These are phyloP conservation scores for Falco rusticolus DNA, from an alignment of 2,797 vertebrate genomes.

Conservation along the genomic window DNA sequence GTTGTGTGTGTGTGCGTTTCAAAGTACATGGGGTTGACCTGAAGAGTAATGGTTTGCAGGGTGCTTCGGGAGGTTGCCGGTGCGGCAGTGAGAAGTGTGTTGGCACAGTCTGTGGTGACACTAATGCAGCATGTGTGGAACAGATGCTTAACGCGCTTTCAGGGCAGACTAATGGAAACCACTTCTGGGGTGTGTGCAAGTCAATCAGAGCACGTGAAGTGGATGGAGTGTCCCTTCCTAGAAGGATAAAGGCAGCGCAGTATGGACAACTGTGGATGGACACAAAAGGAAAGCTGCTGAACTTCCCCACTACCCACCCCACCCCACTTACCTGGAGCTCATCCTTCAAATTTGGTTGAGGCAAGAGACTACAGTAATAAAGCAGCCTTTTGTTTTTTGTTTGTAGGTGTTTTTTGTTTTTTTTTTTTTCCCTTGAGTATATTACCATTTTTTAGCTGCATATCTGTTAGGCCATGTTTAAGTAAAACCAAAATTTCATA, in stretches of 20 bases:
- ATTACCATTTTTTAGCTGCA: background rate
- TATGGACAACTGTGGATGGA: background rate
- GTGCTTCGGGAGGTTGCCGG: background rate
- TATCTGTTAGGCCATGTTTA: background rate
- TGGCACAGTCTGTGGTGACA: rapidly evolving
- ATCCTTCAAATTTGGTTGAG: background rate
- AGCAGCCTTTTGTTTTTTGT: background rate
- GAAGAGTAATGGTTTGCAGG: background rate
- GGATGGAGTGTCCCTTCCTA: background rate
- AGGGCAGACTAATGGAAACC: background rate
- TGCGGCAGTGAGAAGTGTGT: background rate
- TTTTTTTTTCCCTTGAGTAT: rapidly evolving
- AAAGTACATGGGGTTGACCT: rapidly evolving
- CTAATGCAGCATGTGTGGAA: background rate
- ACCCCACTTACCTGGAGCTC: too few relatives aligned
- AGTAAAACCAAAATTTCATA: background rate
- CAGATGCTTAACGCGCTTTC: background rate
- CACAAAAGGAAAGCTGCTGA: background rate
- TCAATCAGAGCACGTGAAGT: rapidly evolving
- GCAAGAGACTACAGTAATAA: background rate
- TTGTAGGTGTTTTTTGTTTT: too few relatives aligned
- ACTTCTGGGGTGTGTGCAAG: background rate
- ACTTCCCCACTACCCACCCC: too few relatives aligned
- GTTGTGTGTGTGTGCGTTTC: background rate
- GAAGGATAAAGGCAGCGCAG: background rate